Base-by-base conservation (phyloP, 1,140 invertebrate species). In the Probaryconus sp. region DNA sequence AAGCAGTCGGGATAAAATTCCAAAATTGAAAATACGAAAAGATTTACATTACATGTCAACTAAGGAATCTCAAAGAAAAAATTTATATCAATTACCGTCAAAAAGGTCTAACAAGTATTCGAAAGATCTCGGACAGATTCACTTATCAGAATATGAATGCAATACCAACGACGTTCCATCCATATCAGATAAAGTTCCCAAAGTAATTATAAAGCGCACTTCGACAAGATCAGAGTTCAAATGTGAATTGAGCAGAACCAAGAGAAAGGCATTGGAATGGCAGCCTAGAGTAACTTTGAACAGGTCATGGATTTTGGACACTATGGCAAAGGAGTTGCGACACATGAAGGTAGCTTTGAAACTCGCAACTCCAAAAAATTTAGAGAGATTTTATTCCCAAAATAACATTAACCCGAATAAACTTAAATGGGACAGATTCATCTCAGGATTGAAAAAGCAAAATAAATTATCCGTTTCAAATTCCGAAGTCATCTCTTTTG, bases 141-240 rank as follows among this genome's bases (percentile, higher is more conserved):
- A 56, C 40, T 47, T 65, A 3, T 67, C 55, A 1, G 55, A 70
- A n/a, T 56, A 38, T n/a, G 76, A 80, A 20, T 78, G 6, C 64
- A 67, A 64, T 9, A 77, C 68, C 0, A 78, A 71, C 13, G 50
- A 69, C 14, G 26, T 69, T 4, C 47, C 45, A 1, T 58, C 61
- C 2, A 50, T 77, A 1, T 70, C 69, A 1, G 81, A 83, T 3
- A 87, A 88, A 53, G 71, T 88, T 21, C 87, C 87, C 0, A 88
- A 88, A 37, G 87, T 88, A 0, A 87, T 88, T 26, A 87, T 88
- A 11, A 88, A 88, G 58, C 64, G 87, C 31, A 75, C 82, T 0
- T 86, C 86, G 5, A 79, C 85, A 0, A 86, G 69, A 13, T 80
- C 85, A 0, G 85, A 87, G 26, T 88, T 88, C 18, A 88, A 87